phyloP scores from a whole-genome alignment of 1,140 invertebrate genomes.

The Chrysopa pallens region DNA sequence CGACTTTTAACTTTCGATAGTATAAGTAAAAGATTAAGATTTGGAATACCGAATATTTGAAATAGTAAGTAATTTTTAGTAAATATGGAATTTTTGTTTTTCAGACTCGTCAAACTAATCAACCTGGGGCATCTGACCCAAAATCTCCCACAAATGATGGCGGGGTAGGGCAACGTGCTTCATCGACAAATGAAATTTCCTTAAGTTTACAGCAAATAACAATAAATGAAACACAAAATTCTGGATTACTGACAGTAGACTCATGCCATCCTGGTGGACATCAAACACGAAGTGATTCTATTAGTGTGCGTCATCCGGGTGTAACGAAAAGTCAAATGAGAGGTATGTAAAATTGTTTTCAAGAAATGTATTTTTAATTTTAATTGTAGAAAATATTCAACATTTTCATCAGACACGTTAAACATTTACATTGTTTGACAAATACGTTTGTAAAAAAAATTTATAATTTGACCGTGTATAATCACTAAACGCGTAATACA shows the following conservation, averaged over 20 bases:
- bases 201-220: background rate
- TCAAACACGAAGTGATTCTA: slow-evolving; percentile 11
- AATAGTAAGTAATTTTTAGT: too few species aligned
- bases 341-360: slow-evolving; percentile 23
- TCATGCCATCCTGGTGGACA: background rate
- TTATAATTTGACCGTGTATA: too few species aligned
- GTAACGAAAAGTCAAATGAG: slow-evolving; percentile 62
- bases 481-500: too few species aligned
- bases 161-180: background rate
- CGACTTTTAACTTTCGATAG: too few species aligned
- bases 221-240: slow-evolving; percentile 6
- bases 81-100: too few species aligned
- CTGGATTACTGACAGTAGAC: background rate
- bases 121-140: background rate
- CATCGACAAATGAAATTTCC: slow-evolving; percentile 1
- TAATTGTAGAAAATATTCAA: too few species aligned
- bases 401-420: too few species aligned
- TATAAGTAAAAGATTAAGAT: too few species aligned
- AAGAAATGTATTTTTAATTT: too few species aligned
- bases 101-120: background rate
- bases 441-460: too few species aligned
- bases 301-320: slow-evolving; percentile 28
- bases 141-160: background rate
- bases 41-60: too few species aligned
- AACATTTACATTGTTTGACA: too few species aligned